phyloP scores from a whole-genome alignment of 2,113 vertebrate genomes.

The Lontra canadensis region DNA sequence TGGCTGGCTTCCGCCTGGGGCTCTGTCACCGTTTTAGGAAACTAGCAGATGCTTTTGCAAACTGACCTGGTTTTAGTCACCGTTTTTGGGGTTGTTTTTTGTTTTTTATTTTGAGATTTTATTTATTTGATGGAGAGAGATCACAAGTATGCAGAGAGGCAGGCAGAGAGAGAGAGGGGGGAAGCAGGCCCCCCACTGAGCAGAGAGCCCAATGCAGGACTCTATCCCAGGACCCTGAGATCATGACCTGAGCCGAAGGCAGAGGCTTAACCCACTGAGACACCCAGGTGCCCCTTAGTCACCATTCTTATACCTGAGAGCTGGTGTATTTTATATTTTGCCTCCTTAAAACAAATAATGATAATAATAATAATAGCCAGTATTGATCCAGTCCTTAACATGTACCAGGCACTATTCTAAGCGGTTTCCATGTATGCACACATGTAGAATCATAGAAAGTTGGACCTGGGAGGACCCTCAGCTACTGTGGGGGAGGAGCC shows the following conservation, averaged over 20 bases:
- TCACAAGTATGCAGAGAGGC: too few species aligned
- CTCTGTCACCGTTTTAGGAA: not conserved
- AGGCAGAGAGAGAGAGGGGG: too few species aligned
- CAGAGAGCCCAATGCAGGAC: too few species aligned
- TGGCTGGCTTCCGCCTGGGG: constrained; percentile 27
- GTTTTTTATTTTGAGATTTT: too few species aligned
- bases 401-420: not conserved
- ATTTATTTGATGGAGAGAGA: too few species aligned
- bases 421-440: not conserved
- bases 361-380: too few species aligned
- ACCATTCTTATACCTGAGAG: not conserved
- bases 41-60: not conserved
- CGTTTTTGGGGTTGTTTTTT: not conserved
- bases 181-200: too few species aligned
- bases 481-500: too few species aligned
- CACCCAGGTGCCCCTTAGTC: not conserved
- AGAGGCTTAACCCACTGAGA: too few species aligned
- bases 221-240: too few species aligned
- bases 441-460: not conserved
- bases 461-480: not conserved
- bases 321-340: not conserved
- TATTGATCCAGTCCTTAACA: not conserved
- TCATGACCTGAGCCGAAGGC: too few species aligned
- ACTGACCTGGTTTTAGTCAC: not conserved
- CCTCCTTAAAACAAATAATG: not conserved